Evolutionary conservation across 2,113 vertebrate species (phyloP).

Genomic region (Elachura formosa): DNA sequence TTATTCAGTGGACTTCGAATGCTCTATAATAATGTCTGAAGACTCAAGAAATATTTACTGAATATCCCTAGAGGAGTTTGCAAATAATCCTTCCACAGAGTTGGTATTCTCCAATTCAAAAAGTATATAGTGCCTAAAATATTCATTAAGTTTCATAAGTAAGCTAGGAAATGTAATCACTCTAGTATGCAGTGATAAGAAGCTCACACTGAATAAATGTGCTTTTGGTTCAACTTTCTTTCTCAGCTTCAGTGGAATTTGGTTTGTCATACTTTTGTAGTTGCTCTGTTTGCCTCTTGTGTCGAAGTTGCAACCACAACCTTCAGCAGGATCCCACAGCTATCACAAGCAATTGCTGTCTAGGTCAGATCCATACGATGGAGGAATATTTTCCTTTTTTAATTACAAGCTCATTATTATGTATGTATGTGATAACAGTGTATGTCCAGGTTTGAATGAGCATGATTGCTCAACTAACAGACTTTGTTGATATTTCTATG

Average conservation of each 20-base stretch:
- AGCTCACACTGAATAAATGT: neutral
- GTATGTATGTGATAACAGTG: neutral
- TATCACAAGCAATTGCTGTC: neutral
- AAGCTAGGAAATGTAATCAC: neutral
- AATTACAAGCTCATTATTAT: neutral
- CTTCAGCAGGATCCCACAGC: accelerated
- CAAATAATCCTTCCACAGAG: neutral
- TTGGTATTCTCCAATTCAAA: neutral
- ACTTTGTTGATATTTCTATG: neutral
- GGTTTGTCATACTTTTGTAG: neutral
- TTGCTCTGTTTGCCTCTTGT: neutral
- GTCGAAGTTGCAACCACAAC: neutral
- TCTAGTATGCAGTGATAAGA: neutral
- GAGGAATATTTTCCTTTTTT: neutral
- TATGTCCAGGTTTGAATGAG: neutral
- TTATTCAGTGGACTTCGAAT: neutral
- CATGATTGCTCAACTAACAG: neutral
- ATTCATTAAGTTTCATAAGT: neutral
- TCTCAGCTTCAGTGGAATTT: neutral
- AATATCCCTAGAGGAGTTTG: neutral
- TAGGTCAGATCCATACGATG: neutral
- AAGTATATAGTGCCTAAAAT: neutral
- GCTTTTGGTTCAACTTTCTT: neutral
- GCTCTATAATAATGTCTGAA: neutral
- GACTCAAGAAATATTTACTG: neutral